Base-by-base conservation (phyloP, 2,888 invertebrate species). In the Entomobrya proxima region DNA sequence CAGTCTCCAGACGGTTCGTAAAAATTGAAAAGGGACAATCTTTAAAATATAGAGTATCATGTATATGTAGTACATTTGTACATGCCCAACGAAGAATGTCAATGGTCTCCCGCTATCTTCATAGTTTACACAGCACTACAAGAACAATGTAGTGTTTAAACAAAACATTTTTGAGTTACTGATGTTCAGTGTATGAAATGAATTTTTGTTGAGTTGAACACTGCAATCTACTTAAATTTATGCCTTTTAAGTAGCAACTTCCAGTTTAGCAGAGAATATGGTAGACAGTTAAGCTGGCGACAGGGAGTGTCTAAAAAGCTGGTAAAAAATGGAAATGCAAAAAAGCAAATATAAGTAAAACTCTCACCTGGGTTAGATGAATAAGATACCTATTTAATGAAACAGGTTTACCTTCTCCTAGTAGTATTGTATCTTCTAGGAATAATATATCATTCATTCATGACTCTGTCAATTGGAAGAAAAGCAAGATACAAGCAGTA, bases 371-470 rank as follows among this genome's bases (percentile, higher is more conserved):
- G n/a, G n/a, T n/a, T n/a, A n/a, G 7, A 61, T 61, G 13, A n/a
- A 32, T 61, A 61, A 2, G 37, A 37, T 9, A n/a, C n/a, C 18
- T 18, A 47, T n/a, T 47, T n/a, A 52, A 52, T 74, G 50, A 74
- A 74, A 74, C 74, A 74, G 74, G 74, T 74, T 74, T 74, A 52
- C 67, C 67, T 67, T 40, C 37, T 67, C 21, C 40, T 61, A 37
- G 32, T 74, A 32, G 30, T 74, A 21, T 13, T 24, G 24, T 30
- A 32, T 21, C 4, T 52, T 74, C 32, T 50, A 32, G n/a, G 74
- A 52, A 52, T 74, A 74, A 74, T 74, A 74, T 74, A 74, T 74
- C 74, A 52, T 74, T 50, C 74, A 74, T 52, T 67, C 67, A 67
- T 67, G 37, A 52, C 21, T 13, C 6, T 67, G 40, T 67, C 67